phyloP scores from a whole-genome alignment of 2,113 vertebrate species.

The Centropristis striata region DNA sequence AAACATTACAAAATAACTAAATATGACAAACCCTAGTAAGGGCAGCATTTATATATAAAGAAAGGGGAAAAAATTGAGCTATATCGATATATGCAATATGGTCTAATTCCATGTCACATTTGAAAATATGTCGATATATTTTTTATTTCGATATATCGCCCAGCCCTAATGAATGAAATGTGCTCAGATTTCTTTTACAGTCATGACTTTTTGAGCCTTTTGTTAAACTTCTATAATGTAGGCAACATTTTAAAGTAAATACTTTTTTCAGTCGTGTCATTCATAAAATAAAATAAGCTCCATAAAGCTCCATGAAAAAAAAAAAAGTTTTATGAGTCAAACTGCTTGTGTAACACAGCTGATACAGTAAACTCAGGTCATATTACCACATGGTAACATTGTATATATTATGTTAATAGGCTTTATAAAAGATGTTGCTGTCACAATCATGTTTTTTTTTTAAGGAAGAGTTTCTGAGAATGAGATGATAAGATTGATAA shows the following conservation, averaged over 20 bases:
- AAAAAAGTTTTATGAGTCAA: not conserved
- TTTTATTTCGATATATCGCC: no score
- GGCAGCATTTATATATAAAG: no score
- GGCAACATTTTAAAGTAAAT: not conserved
- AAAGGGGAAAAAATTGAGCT: no score
- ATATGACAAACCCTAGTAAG: no score
- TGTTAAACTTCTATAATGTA: not conserved
- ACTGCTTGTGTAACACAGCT: not conserved
- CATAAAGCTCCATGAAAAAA: no score
- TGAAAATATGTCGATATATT: no score
- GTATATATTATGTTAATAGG: not conserved
- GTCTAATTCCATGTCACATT: no score
- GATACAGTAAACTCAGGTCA: not conserved
- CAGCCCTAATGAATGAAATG: no score
- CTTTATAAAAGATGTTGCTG: not conserved
- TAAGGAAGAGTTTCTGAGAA: not conserved
- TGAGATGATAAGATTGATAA: not conserved
- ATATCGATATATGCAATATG: no score
- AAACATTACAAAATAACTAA: no score
- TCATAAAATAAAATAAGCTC: not conserved
- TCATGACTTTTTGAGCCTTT: not conserved
- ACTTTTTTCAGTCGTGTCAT: not conserved
- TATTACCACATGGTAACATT: not conserved
- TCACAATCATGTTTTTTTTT: no score
- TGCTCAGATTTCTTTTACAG: not conserved